phyloP scores from a whole-genome alignment of 2,888 invertebrate genomes.

The Didymodactylos carnosus region DNA sequence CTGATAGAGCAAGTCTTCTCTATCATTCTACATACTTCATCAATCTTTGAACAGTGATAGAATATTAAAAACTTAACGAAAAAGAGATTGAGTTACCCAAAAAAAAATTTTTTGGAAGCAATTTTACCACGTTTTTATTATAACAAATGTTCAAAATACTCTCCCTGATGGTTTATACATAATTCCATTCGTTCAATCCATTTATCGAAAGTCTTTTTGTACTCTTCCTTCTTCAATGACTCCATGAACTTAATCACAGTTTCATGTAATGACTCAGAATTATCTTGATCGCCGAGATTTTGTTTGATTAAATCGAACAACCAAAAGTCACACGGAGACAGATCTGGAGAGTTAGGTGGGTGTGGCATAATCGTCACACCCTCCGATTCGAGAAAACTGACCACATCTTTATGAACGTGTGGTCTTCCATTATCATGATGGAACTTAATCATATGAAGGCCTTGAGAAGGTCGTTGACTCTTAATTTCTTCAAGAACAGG shows the following conservation, averaged over 20 bases:
- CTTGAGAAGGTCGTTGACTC: not conserved
- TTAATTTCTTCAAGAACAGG: not conserved
- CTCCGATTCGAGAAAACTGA: not conserved
- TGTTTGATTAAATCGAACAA: not conserved
- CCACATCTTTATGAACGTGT: not conserved
- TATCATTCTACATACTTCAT: no score
- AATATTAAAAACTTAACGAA: no score
- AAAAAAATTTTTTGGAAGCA: not conserved
- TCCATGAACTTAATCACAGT: not conserved
- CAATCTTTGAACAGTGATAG: no score
- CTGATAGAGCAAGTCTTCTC: no score
- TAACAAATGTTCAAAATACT: not conserved
- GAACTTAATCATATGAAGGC: not conserved
- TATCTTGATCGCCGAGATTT: not conserved
- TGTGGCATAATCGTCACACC: not conserved
- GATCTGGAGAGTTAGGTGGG: not conserved
- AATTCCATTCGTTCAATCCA: not conserved
- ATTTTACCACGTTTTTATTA: not conserved
- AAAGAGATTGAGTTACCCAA: no score
- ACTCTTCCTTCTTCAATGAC: not conserved
- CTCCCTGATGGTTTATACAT: not conserved
- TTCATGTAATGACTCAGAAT: not conserved
- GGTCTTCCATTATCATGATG: conserved; percentile 1
- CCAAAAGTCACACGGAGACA: not conserved
- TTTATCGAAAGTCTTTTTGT: not conserved